Base-by-base conservation (phyloP, 2,888 invertebrate genomes). In the Tubulanus polymorphus region DNA sequence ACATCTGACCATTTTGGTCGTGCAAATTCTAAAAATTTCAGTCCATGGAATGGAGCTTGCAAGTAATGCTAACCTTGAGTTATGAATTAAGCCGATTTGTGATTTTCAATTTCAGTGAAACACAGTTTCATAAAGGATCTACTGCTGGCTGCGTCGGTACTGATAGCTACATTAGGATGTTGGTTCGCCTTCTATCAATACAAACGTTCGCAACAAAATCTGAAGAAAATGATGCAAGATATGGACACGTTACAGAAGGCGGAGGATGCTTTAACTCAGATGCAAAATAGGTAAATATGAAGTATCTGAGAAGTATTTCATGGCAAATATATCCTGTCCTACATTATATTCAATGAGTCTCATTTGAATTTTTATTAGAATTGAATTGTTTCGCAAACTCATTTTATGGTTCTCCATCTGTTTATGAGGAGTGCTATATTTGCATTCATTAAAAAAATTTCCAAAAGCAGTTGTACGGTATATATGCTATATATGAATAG, bases 181-280 rank as follows among this genome's bases (percentile, higher is more conserved):
- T 94, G 92, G 91, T 91, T 92, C 79, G 93, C 91, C 28, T 87
- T 91, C 79, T 87, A 89, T 56, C 93, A 94, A 66, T 91, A 93
- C 74, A 90, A 91, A 72, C 88, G 87, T 72, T 91, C 91, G 35
- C 88, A 91, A 69, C 84, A 84, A 60, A 90, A 96, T 76, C 84
- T 97, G 49, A 86, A 87, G 64, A 86, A 91, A 59, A 94, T 99
- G 93, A 88, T 93, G 76, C 87, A 88, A 47, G 77, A 77, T 54
- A 63, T 78, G 54, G 75, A 79, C 50, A 63, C 68, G 3, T 66
- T 76, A 54, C 78, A 79, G 60, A 88, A 88, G 72, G 94, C 94
- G 0, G 94, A 95, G 80, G 85, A 90, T 71, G 89, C 90, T 8
- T 81, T 95, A 35, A 87, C 88, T 72, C 88, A 90, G 73, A 84